These are phyloP conservation scores for Catagonus wagneri DNA, from an alignment of 2,113 vertebrate species.

Conservation along the genomic window DNA sequence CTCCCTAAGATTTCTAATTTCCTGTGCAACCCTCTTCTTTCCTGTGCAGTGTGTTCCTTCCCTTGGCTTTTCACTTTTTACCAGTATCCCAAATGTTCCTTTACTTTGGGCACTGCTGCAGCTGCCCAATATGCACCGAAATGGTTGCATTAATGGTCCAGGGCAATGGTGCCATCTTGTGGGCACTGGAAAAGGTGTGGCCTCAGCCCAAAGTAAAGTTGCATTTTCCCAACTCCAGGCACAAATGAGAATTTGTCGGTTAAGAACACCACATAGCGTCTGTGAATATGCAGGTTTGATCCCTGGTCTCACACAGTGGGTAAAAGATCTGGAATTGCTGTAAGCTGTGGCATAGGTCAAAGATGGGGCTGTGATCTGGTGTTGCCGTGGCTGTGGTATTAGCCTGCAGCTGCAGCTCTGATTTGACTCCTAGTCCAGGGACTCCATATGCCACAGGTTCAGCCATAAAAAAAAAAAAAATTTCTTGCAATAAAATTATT, in stretches of 20 bases:
- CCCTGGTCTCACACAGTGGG: too few relatives aligned
- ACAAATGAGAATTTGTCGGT: neutral
- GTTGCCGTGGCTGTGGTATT: too few relatives aligned
- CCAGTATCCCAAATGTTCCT: neutral
- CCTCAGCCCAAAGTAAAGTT: slow-evolving; percentile 9
- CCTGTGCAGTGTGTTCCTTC: neutral
- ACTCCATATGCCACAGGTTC: too few relatives aligned
- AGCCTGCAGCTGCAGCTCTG: too few relatives aligned
- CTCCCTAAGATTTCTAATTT: neutral
- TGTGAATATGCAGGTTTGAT: too few relatives aligned
- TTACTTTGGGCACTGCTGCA: neutral
- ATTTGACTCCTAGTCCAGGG: too few relatives aligned
- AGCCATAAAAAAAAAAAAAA: too few relatives aligned
- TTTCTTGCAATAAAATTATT: slow-evolving; percentile 26
- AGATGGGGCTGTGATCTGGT: too few relatives aligned
- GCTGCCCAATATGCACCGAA: rapidly evolving
- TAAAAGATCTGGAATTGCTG: too few relatives aligned
- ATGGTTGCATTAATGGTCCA: neutral
- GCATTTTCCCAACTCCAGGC: slow-evolving; percentile 77
- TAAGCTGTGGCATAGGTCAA: too few relatives aligned
- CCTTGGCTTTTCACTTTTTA: neutral
- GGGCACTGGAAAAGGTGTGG: neutral
- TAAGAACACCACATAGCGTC: too few relatives aligned
- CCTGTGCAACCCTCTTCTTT: neutral
- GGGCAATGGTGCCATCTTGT: slow-evolving; percentile 67